Conservation (phyloP, 1,140 invertebrate species). For the Lepidotrigona ventralis region DNA sequence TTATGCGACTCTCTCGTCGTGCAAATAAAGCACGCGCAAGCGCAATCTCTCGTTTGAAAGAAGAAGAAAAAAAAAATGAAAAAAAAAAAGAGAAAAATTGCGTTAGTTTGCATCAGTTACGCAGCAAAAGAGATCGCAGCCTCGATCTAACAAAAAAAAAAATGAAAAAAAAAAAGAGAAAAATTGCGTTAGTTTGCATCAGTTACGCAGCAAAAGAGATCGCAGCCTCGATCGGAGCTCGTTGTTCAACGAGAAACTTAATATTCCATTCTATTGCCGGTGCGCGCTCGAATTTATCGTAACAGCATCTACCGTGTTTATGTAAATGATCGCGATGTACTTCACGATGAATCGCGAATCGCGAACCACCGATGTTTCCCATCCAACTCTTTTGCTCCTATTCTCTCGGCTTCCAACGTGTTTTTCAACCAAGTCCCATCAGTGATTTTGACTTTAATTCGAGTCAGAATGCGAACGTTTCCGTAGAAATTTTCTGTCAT, state of each 20-base stretch:
- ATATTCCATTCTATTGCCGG: constrained; percentile 50
- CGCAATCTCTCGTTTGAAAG: not conserved
- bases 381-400: not conserved
- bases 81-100: not conserved
- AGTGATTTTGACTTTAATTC: too few relatives aligned
- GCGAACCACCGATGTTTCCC: not conserved
- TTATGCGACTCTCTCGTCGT: constrained; percentile 25
- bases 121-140: constrained; percentile 22
- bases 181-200: not conserved
- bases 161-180: not conserved
- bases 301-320: constrained; percentile 59
- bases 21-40: constrained; percentile 13
- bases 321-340: constrained; percentile 54
- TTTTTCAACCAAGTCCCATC: too few relatives aligned
- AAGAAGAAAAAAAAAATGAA: not conserved
- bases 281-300: constrained; percentile 51
- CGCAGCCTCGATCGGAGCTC: constrained; percentile 2
- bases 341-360: constrained; percentile 35
- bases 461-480: too few relatives aligned
- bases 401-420: not conserved
- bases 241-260: constrained; percentile 45
- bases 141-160: not conserved
- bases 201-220: constrained; percentile 33
- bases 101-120: constrained; percentile 6
- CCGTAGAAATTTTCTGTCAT: too few relatives aligned